Percentiles rank a stretch among this genome's conserved stretches.
Evolutionary conservation across 2,113 vertebrate species (phyloP).

Genomic region (Pipra filicauda): DNA sequence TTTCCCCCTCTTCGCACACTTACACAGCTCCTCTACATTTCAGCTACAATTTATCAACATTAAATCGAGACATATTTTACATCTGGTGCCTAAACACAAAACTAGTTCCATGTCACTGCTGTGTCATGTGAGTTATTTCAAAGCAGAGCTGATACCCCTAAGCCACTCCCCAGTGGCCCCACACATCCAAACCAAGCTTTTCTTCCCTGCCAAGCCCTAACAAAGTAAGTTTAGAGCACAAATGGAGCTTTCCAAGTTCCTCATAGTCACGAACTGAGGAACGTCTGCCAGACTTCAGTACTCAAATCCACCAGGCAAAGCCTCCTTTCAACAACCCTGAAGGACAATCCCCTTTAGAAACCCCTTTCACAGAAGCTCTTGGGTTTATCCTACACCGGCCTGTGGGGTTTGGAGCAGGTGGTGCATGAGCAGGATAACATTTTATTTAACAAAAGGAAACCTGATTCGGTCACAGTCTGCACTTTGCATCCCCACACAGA

Average conservation of each 20-base stretch:
- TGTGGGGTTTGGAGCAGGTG: not conserved
- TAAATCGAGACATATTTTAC: not conserved
- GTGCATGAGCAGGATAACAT: not conserved
- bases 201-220: not conserved
- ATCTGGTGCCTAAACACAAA: not conserved
- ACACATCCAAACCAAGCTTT: not conserved
- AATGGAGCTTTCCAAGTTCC: not conserved
- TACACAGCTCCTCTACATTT: not conserved
- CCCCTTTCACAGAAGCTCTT: not conserved
- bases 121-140: not conserved
- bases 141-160: not conserved
- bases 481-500: not conserved
- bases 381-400: not conserved
- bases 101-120: not conserved
- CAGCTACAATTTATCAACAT: not conserved
- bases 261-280: accelerated
- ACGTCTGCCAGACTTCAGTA: not conserved
- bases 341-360: not conserved
- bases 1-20: not conserved
- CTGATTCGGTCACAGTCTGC: not conserved
- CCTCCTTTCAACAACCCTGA: not conserved
- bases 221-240: not conserved
- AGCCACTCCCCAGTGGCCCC: not conserved
- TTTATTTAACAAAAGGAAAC: not conserved
- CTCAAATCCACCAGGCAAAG: not conserved